Base-by-base conservation (phyloP, 2,797 vertebrate species). In the Bovichtus variegatus region DNA sequence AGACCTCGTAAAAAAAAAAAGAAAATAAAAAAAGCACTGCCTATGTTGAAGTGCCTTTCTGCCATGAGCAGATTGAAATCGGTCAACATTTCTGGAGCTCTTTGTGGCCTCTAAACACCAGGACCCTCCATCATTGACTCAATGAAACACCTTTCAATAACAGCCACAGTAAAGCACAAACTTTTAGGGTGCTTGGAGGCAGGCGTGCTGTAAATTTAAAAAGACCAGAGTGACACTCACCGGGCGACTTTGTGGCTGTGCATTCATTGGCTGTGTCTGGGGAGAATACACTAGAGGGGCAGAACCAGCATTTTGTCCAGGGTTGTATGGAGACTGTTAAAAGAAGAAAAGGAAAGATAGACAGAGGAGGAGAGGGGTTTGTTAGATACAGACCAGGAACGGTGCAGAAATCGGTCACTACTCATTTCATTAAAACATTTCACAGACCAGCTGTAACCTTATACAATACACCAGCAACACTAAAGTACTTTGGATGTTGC, bases 191-290 rank as follows among this genome's bases (percentile, higher is more conserved):
- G 43, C 44, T 64, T 50, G 18, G 34, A 76, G 47, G 68, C 54
- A 71, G 41, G 43, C 9, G 5, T 27, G 54, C 64, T 51, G 72
- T 55, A 77, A 74, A 67, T 51, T 29, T n/a, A n/a, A n/a, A 13
- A 7, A 34, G 31, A 59, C 31, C 25, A 10, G 64, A 62, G 72
- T 74, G 36, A 76, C 55, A 95, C 97, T 98, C 96, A 99, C 98
- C 94, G 97, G 97, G 91, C 98, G 97, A 88, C 95, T 97, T 90
- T 98, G 97, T 92, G 96, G 97, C 94, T 99, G 98, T 31, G 97
- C 95, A 94, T 95, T 99, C 96, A 99, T 97, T 94, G 96, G 96
- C 87, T 99, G 98, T 65, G 97, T 95, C 92, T 97, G 96, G 84
- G 97, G 95, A 89, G 97, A 96, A 87, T 98, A 99, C 89, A 99